phyloP scores from a whole-genome alignment of 1,140 invertebrate genomes.

The Zophobas morio region DNA sequence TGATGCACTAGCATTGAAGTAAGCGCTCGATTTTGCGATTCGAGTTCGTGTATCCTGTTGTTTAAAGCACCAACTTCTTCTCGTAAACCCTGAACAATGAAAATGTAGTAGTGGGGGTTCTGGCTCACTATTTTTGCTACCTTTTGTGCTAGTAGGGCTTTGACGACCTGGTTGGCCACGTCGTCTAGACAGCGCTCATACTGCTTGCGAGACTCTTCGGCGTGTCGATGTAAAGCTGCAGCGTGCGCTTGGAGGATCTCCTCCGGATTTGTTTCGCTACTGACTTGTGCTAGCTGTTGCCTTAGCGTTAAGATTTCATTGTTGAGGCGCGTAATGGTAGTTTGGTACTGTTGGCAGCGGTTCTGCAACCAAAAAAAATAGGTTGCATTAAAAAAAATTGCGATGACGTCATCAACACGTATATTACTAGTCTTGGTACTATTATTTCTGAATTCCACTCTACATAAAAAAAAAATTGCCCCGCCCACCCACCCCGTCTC shows the following conservation, averaged over 20 bases:
- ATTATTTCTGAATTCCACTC: no score
- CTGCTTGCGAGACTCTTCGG: constrained; percentile 77
- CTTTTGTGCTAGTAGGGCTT: constrained; percentile 87
- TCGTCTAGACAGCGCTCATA: constrained; percentile 85
- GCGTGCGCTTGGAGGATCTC: constrained; percentile 71
- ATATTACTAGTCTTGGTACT: no score
- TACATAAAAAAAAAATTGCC: no score
- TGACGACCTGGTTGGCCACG: constrained; percentile 85
- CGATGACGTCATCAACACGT: neutral
- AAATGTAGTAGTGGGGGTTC: neutral
- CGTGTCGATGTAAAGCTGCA: constrained; percentile 69
- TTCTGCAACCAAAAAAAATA: constrained; percentile 70
- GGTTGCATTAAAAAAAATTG: constrained; percentile 13
- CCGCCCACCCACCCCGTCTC: no score
- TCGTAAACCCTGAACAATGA: constrained; percentile 73
- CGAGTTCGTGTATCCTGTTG: constrained; percentile 77
- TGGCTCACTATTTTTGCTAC: constrained; percentile 67
- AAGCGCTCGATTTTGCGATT: constrained; percentile 77
- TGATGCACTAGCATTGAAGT: constrained; percentile 78
- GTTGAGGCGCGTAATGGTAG: constrained; percentile 78
- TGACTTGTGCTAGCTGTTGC: constrained; percentile 74
- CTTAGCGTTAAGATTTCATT: constrained; percentile 83
- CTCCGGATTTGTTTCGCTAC: constrained; percentile 72
- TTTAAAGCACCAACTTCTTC: constrained; percentile 78
- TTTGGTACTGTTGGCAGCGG: constrained; percentile 82